Conservation (phyloP, 2,888 invertebrate species). For the Tachina fera region DNA sequence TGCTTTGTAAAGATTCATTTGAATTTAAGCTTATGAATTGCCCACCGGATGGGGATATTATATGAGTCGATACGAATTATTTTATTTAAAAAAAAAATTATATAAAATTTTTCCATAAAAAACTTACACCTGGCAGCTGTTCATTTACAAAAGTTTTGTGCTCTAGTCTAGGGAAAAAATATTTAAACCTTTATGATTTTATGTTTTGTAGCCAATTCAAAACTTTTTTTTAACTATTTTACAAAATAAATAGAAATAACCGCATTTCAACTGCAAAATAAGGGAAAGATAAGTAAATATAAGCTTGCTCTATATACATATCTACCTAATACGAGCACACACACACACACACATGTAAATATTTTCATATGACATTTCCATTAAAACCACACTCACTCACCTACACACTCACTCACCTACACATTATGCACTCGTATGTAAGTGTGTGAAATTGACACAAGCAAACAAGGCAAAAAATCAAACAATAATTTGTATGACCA, state of each 20-base stretch:
- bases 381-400: constrained; percentile 22
- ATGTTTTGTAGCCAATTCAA: background rate
- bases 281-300: constrained; percentile 47
- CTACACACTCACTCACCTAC: background rate
- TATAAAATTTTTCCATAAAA: no score
- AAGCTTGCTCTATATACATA: background rate
- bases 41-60: no score
- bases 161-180: background rate
- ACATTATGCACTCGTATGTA: background rate
- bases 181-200: background rate
- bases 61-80: no score
- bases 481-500: constrained; percentile 61
- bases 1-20: no score
- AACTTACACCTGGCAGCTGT: background rate
- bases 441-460: constrained; percentile 45
- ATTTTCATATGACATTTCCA: constrained; percentile 4
- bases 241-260: constrained; percentile 55
- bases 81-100: no score
- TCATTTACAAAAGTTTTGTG: background rate
- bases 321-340: background rate
- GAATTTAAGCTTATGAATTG: no score
- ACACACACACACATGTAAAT: background rate
- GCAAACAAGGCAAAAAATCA: constrained; percentile 36
- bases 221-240: constrained; percentile 18
- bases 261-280: constrained; percentile 35